Percentiles rank a stretch among this genome's conserved stretches.
Evolutionary conservation across 2,888 invertebrate species (phyloP).

Genomic region (Myopa tessellatipennis): DNA sequence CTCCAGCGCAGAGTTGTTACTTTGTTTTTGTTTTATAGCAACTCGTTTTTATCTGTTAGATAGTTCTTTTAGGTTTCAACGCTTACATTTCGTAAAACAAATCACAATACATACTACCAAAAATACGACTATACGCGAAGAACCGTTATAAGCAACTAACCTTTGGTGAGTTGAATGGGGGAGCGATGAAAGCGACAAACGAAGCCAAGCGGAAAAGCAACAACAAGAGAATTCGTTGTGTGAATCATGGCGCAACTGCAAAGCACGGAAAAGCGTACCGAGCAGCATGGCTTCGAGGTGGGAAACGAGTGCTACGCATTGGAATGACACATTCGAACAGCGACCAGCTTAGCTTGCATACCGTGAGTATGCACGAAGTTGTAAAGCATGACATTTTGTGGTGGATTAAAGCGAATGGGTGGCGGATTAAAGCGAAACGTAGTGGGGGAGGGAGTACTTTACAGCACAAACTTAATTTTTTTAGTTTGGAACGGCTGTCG

Average conservation of each 20-base stretch:
- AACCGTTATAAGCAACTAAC: slow-evolving; percentile 67
- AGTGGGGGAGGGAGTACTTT: too few species aligned
- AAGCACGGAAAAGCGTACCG: not conserved
- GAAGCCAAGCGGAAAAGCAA: slow-evolving; percentile 32
- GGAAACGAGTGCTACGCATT: not conserved
- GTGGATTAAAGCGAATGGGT: too few species aligned
- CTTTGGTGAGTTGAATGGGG: slow-evolving; percentile 6
- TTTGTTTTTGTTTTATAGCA: slow-evolving; percentile 18
- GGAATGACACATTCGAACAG: not conserved
- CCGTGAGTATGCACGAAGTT: too few species aligned
- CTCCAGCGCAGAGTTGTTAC: not conserved
- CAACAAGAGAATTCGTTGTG: slow-evolving; percentile 26
- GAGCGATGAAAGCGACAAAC: slow-evolving; percentile 15
- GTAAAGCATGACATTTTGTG: too few species aligned
- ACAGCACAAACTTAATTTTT: not conserved
- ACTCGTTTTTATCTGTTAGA: slow-evolving; percentile 28
- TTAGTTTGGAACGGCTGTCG: not conserved
- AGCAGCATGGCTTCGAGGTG: not conserved
- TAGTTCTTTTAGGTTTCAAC: not conserved
- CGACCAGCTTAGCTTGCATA: not conserved
- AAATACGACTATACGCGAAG: slow-evolving; percentile 67
- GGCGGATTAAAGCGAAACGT: too few species aligned
- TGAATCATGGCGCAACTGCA: not conserved
- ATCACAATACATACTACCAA: not conserved
- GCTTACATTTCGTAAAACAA: not conserved